Conservation (phyloP, 2,797 vertebrate species). For the Smutsia temminckii region DNA sequence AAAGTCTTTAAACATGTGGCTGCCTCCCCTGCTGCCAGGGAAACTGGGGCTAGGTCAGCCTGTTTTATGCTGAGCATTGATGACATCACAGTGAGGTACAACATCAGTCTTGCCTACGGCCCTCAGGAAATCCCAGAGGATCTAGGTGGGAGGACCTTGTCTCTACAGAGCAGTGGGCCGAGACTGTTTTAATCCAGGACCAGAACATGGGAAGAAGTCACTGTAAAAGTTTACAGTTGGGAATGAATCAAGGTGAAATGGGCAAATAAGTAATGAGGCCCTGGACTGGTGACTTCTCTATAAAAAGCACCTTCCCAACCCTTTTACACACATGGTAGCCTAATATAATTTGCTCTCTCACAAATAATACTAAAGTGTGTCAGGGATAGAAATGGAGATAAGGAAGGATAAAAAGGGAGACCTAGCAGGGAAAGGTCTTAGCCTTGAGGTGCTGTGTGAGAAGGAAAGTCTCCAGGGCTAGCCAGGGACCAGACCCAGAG, state of each 20-base stretch:
- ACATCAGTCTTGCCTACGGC: neutral
- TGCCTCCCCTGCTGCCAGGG: neutral
- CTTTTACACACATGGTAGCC: neutral
- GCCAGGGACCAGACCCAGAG: neutral
- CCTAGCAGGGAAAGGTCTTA: neutral
- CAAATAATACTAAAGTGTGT: neutral
- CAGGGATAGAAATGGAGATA: neutral
- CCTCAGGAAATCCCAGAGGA: neutral
- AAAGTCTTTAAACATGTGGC: neutral
- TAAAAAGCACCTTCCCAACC: neutral
- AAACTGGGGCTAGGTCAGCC: neutral
- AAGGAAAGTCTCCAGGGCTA: slow-evolving; percentile 3
- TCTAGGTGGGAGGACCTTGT: neutral
- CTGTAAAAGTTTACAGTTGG: neutral
- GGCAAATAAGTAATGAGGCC: slow-evolving; percentile 21
- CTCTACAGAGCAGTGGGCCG: neutral
- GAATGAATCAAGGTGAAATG: neutral
- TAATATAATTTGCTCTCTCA: neutral
- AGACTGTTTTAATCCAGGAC: slow-evolving; percentile 7
- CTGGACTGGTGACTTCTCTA: neutral
- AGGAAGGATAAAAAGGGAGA: neutral
- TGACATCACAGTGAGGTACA: slow-evolving; percentile 10
- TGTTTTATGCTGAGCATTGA: neutral
- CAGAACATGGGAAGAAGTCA: neutral
- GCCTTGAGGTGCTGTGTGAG: neutral